A percentile compares a stretch with the other conserved stretches of the same genome.
phyloP scores from a whole-genome alignment of 2,888 invertebrate genomes.

The Eupithecia exiguata region DNA sequence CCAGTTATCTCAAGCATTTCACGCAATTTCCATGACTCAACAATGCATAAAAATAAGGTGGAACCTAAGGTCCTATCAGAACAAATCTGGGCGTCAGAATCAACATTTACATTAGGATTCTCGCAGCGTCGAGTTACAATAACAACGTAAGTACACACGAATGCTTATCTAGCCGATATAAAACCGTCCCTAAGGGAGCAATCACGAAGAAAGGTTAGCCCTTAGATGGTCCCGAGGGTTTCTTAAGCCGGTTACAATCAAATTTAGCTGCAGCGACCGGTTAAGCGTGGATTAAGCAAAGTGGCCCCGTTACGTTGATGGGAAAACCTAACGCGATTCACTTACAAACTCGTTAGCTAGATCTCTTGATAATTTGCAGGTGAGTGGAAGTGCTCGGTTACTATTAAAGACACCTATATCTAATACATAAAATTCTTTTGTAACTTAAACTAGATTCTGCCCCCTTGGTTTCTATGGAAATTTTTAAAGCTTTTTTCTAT shows the following conservation, averaged over 20 bases:
- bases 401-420: background rate
- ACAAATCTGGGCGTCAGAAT: conserved; percentile 20
- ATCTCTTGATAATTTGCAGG: conserved; percentile 46
- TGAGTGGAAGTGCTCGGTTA: conserved; percentile 3
- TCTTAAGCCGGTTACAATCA: conserved; percentile 63
- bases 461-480: too few species aligned
- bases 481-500: too few species aligned
- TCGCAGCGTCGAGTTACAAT: conserved; percentile 30
- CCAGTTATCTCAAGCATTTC: background rate
- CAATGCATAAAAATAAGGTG: conserved; percentile 13
- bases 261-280: conserved; percentile 63
- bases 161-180: conserved; percentile 45
- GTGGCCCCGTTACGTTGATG: conserved; percentile 58
- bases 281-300: conserved; percentile 64
- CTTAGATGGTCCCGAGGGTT: conserved; percentile 57
- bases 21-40: background rate
- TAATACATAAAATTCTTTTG: background rate
- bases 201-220: conserved; percentile 63
- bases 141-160: conserved; percentile 31
- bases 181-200: conserved; percentile 52
- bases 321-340: conserved; percentile 49
- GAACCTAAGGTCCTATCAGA: conserved; percentile 13
- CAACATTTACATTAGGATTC: conserved; percentile 30
- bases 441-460: too few species aligned
- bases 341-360: conserved; percentile 49